These are phyloP conservation scores for Apodemus agrarius DNA, from an alignment of 2,797 vertebrate genomes.

Conservation along the genomic window DNA sequence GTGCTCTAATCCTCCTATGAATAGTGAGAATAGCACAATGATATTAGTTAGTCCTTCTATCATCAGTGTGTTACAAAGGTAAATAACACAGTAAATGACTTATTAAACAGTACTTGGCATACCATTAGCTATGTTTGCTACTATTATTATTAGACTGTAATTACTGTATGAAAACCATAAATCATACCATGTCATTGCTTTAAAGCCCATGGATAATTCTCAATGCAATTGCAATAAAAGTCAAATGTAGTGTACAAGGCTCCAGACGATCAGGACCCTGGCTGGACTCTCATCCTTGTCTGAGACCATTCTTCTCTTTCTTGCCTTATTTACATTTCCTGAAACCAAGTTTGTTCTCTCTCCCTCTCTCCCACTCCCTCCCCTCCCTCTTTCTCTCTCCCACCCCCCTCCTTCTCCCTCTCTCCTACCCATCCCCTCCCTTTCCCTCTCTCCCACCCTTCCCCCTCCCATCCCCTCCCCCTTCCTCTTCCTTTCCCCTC, in stretches of 20 bases:
- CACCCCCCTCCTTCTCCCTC: not conserved
- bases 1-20: not conserved
- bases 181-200: not conserved
- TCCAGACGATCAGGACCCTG: not conserved
- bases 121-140: not conserved
- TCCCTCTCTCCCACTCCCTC: not conserved
- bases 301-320: not conserved
- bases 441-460: too few species aligned
- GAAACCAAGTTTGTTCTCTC: not conserved
- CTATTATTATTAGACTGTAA: not conserved
- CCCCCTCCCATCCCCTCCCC: too few species aligned
- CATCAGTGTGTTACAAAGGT: not conserved
- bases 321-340: conserved; percentile 61
- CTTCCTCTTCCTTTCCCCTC: accelerated
- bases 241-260: not conserved
- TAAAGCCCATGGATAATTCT: not conserved
- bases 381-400: too few species aligned
- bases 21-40: not conserved
- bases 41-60: not conserved
- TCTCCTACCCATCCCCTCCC: not conserved
- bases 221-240: not conserved
- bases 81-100: conserved; percentile 35
- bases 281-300: not conserved
- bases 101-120: conserved; percentile 41
- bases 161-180: not conserved